Conservation (phyloP, 2,888 invertebrate genomes). For the Lasioglossum zephyrum region DNA sequence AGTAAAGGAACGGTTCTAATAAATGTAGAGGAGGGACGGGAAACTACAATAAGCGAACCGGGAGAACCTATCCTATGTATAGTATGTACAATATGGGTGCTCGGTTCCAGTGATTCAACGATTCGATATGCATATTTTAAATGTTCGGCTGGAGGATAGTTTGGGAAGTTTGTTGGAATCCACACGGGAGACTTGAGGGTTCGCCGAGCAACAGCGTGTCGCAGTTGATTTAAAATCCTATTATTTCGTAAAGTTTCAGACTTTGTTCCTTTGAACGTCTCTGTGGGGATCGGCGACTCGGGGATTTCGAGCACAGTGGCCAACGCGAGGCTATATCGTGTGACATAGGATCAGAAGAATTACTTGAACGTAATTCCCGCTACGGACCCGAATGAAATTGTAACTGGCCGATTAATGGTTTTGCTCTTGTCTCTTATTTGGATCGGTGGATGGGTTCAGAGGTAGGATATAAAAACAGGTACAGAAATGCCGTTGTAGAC, state of each 20-base stretch:
- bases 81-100: background rate
- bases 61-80: background rate
- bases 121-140: slow-evolving; percentile 19
- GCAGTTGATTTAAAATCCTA: slow-evolving; percentile 54
- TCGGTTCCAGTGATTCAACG: slow-evolving; percentile 7
- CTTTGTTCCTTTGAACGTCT: slow-evolving; percentile 39
- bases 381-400: background rate
- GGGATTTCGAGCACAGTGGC: slow-evolving; percentile 15
- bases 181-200: background rate
- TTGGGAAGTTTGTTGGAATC: slow-evolving; percentile 11
- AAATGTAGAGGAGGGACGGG: slow-evolving; percentile 39
- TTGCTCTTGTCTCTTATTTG: background rate
- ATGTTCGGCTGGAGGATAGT: background rate
- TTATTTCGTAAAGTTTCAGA: slow-evolving; percentile 47
- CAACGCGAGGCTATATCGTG: background rate
- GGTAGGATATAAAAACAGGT: background rate
- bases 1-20: slow-evolving; percentile 28
- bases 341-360: background rate
- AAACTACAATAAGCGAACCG: slow-evolving; percentile 23
- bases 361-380: background rate
- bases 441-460: background rate
- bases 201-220: slow-evolving; percentile 8
- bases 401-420: background rate
- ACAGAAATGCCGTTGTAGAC: background rate
- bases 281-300: slow-evolving; percentile 3